Percentiles rank a stretch among this genome's conserved stretches.
These are phyloP conservation scores for Labeo rohita DNA, from an alignment of 2,113 vertebrate species.

Conservation along the genomic window DNA sequence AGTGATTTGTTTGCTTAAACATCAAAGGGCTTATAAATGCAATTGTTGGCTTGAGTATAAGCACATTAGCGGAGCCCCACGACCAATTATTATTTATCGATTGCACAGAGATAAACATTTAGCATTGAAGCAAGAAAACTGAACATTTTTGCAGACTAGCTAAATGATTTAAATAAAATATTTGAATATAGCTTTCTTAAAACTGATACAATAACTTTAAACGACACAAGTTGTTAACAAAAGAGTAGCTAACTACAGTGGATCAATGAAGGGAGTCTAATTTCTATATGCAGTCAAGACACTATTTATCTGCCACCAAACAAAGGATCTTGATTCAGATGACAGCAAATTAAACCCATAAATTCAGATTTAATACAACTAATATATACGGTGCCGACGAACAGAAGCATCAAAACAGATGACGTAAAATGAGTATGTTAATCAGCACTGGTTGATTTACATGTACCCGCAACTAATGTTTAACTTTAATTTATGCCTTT, in stretches of 20 bases:
- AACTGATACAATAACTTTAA: too few relatives aligned
- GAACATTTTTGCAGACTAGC: background rate
- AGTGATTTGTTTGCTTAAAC: background rate
- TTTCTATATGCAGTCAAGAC: background rate
- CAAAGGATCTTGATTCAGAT: background rate
- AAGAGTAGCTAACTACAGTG: background rate
- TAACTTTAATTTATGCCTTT: background rate
- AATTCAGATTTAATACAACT: background rate
- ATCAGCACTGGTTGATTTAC: background rate
- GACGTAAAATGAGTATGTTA: background rate
- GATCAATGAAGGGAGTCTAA: background rate
- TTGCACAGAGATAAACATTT: background rate
- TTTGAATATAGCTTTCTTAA: too few relatives aligned
- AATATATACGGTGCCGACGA: background rate
- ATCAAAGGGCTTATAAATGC: conserved; percentile 23
- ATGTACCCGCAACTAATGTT: background rate
- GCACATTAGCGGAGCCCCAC: background rate
- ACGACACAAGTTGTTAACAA: too few relatives aligned
- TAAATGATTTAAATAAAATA: background rate
- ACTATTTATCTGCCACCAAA: background rate
- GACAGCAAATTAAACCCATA: conserved; percentile 5
- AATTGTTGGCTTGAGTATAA: background rate
- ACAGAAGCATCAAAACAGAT: background rate
- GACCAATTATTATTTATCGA: conserved; percentile 7
- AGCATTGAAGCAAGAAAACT: background rate